phyloP scores from a whole-genome alignment of 2,797 vertebrate species.

The Melanotaenia parkinsoni region DNA sequence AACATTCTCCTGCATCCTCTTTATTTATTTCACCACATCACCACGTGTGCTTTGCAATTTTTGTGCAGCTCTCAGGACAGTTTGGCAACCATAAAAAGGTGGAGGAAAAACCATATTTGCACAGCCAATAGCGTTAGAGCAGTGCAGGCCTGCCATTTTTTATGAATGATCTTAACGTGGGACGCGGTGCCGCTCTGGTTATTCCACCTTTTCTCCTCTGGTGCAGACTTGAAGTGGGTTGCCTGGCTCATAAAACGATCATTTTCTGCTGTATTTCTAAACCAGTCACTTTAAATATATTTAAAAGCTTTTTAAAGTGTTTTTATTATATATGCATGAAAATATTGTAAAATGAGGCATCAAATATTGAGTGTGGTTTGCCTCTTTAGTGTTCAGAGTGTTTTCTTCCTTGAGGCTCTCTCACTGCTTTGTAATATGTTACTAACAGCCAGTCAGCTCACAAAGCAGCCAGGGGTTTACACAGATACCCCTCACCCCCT shows the following conservation, averaged over 20 bases:
- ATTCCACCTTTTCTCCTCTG: not conserved
- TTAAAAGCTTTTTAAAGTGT: not conserved
- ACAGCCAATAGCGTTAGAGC: conserved; percentile 22
- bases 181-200: conserved; percentile 42
- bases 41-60: not conserved
- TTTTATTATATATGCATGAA: too few relatives aligned
- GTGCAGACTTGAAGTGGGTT: not conserved
- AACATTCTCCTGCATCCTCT: conserved; percentile 21
- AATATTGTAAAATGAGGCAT: too few relatives aligned
- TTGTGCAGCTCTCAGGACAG: not conserved
- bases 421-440: not conserved
- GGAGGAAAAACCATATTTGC: not conserved
- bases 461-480: not conserved
- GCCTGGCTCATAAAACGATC: not conserved
- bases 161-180: conserved; percentile 65
- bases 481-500: not conserved
- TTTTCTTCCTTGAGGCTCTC: not conserved
- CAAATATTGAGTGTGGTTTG: not conserved
- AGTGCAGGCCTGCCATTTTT: conserved; percentile 42
- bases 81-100: not conserved
- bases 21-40: not conserved
- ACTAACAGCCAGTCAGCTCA: not conserved
- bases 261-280: not conserved
- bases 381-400: not conserved
- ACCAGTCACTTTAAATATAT: not conserved